phyloP scores from a whole-genome alignment of 2,113 vertebrate genomes.

The Donacobius atricapilla region DNA sequence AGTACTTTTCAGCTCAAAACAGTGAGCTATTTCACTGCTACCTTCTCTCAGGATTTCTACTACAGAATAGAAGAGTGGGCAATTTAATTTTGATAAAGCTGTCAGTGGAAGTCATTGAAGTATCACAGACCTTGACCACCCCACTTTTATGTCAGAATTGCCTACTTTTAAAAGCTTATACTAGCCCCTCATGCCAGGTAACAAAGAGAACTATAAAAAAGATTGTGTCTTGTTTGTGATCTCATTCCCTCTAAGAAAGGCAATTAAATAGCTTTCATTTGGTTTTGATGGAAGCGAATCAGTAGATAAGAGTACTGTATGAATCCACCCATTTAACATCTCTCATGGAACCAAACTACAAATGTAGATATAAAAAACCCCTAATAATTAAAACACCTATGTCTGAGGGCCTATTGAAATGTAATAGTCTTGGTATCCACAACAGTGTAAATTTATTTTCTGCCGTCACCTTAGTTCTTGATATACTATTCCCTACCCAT shows the following conservation, averaged over 20 bases:
- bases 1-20: conserved; percentile 16
- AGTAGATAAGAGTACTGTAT: not conserved
- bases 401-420: not conserved
- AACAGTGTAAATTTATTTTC: not conserved
- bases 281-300: not conserved
- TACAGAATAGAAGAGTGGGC: not conserved
- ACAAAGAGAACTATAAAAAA: conserved; percentile 14
- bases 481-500: not conserved
- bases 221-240: conserved; percentile 22
- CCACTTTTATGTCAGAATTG: conserved; percentile 1
- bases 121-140: conserved; percentile 28
- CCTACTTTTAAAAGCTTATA: conserved; percentile 6
- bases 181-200: not conserved
- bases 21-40: not conserved
- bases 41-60: conserved; percentile 9
- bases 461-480: not conserved
- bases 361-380: not conserved
- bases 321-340: not conserved
- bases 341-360: not conserved
- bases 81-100: conserved; percentile 48
- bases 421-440: not conserved
- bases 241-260: not conserved
- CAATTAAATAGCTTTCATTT: conserved; percentile 25
- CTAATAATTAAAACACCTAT: not conserved
- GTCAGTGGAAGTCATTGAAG: conserved; percentile 21